Conservation (phyloP, 2,888 invertebrate species). For the Drosophila eohydei region DNA sequence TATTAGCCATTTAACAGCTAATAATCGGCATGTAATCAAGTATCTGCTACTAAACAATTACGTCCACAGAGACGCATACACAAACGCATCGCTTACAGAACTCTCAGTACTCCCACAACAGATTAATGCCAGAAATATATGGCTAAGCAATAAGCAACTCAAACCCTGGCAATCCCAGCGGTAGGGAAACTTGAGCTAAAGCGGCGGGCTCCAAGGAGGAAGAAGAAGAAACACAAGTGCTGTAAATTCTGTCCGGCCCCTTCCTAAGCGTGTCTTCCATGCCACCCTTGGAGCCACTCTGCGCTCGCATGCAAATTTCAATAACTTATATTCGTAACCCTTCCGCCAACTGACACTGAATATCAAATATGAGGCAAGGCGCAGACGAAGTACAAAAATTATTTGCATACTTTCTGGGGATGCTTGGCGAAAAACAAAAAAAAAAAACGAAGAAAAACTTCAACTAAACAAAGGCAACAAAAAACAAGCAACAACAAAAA, state of each 20-base stretch:
- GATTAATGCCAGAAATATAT: constrained; percentile 52
- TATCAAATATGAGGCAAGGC: constrained; percentile 75
- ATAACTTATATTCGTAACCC: constrained; percentile 77
- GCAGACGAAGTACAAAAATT: constrained; percentile 63
- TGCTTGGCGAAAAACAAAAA: constrained; percentile 46
- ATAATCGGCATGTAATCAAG: constrained; percentile 44
- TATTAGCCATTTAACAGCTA: constrained; percentile 5
- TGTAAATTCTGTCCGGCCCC: constrained; percentile 38
- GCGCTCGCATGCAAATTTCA: constrained; percentile 76
- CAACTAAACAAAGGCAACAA: constrained; percentile 32
- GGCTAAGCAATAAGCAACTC: constrained; percentile 69
- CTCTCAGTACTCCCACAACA: constrained; percentile 26
- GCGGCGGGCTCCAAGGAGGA: background rate
- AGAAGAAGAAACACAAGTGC: constrained; percentile 40
- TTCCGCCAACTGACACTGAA: constrained; percentile 78
- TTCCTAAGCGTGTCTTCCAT: background rate
- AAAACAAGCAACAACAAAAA: background rate
- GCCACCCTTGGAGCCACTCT: constrained; percentile 28
- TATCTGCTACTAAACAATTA: constrained; percentile 52
- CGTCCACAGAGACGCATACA: constrained; percentile 22
- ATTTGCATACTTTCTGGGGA: constrained; percentile 79
- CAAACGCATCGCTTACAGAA: constrained; percentile 6
- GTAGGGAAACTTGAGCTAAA: background rate
- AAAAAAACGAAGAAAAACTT: constrained; percentile 6
- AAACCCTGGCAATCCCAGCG: constrained; percentile 8